Conservation (phyloP, 2,888 invertebrate genomes). For the Caenorhabditis afra region DNA sequence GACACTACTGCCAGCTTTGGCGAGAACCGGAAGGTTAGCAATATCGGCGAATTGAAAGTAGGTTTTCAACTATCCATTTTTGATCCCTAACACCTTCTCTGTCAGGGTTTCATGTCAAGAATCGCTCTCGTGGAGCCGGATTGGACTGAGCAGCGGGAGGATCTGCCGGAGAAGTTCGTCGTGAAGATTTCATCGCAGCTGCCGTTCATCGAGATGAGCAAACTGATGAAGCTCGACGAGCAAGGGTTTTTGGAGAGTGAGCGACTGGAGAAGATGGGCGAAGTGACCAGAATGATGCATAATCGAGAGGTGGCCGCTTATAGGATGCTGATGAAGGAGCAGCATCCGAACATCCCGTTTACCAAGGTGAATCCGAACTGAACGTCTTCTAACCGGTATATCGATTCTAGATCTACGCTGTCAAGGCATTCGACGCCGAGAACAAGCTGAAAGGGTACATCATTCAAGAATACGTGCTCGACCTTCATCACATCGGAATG, state of each 20-base stretch:
- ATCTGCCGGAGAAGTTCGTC: conserved; percentile 47
- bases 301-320: conserved; percentile 51
- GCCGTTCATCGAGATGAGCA: conserved; percentile 40
- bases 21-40: too few relatives aligned
- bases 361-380: too few relatives aligned
- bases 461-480: conserved; percentile 41
- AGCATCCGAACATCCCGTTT: conserved; percentile 37
- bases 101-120: conserved; percentile 60
- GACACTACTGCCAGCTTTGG: too few relatives aligned
- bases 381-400: too few relatives aligned
- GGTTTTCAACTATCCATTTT: too few relatives aligned
- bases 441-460: conserved; percentile 46
- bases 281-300: conserved; percentile 32
- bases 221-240: conserved; percentile 20
- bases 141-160: conserved; percentile 28
- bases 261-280: conserved; percentile 22
- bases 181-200: conserved; percentile 52
- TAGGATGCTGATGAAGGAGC: conserved; percentile 30
- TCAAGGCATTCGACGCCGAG: conserved; percentile 35
- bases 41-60: too few relatives aligned
- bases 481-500: conserved; percentile 24
- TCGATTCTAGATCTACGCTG: conserved; percentile 28
- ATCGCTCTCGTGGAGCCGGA: conserved; percentile 53
- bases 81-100: too few relatives aligned
- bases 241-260: conserved; percentile 23